Percentiles rank a stretch among this genome's conserved stretches.
Evolutionary conservation across 1,140 invertebrate genomes (phyloP).

Genomic region (Cecropterus lyciades): DNA sequence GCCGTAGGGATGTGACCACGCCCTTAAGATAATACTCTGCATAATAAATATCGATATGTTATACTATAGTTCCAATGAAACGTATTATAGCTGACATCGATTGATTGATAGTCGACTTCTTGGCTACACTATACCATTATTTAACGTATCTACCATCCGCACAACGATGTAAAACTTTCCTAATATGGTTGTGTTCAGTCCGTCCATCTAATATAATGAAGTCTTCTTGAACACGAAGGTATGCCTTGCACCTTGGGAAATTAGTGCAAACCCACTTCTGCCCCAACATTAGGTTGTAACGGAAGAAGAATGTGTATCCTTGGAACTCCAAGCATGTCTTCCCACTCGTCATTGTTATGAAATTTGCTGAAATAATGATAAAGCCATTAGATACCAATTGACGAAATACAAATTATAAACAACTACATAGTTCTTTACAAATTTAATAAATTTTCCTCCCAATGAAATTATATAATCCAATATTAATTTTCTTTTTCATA

Average conservation of each 20-base stretch:
- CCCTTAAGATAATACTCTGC: too few species aligned
- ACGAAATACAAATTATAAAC: too few species aligned
- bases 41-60: too few species aligned
- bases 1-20: too few species aligned
- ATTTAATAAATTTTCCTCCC: too few species aligned
- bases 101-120: too few species aligned
- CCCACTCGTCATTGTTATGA: slow-evolving; percentile 45
- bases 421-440: too few species aligned
- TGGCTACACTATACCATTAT: background rate
- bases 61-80: too few species aligned
- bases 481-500: too few species aligned
- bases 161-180: slow-evolving; percentile 15
- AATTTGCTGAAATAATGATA: slow-evolving; percentile 11
- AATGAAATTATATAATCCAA: too few species aligned
- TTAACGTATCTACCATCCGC: slow-evolving; percentile 32
- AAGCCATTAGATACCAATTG: too few species aligned
- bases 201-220: slow-evolving; percentile 10
- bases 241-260: slow-evolving; percentile 40
- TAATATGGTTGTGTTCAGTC: slow-evolving; percentile 19
- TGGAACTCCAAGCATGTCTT: slow-evolving; percentile 48
- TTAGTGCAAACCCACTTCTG: slow-evolving; percentile 60
- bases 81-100: too few species aligned
- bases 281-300: slow-evolving; percentile 51
- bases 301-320: slow-evolving; percentile 59
- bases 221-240: slow-evolving; percentile 16